Evolutionary conservation across 2,888 invertebrate genomes (phyloP).

Genomic region (Prosapia bicincta): DNA sequence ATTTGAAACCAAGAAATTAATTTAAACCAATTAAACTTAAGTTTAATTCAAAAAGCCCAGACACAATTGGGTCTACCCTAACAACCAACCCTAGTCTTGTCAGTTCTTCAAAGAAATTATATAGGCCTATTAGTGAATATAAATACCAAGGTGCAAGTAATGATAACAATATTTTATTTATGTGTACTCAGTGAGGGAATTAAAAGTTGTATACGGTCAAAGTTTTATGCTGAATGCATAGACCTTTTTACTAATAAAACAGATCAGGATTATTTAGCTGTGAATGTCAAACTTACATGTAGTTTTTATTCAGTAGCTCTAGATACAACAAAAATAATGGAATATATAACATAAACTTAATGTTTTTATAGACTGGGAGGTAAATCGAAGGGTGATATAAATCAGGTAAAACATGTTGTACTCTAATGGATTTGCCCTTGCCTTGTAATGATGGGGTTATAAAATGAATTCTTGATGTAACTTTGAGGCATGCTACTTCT

Average conservation of each 20-base stretch:
- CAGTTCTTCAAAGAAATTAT: slow-evolving; percentile 10
- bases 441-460: no score
- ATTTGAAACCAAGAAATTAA: slow-evolving; percentile 6
- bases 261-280: slow-evolving; percentile 6
- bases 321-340: not conserved
- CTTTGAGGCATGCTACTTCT: no score
- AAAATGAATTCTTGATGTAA: no score
- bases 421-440: no score
- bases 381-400: not conserved
- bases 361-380: slow-evolving; percentile 3
- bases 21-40: slow-evolving; percentile 6
- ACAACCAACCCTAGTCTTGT: not conserved
- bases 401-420: no score
- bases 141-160: slow-evolving; percentile 2
- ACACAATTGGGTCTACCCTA: not conserved
- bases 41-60: not conserved
- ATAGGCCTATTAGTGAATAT: not conserved
- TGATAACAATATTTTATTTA: slow-evolving; percentile 13
- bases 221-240: slow-evolving; percentile 10
- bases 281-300: not conserved
- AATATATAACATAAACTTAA: slow-evolving; percentile 8
- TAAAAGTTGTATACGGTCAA: slow-evolving; percentile 15
- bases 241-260: slow-evolving; percentile 6
- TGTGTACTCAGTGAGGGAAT: not conserved
- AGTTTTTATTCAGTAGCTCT: not conserved